phyloP scores from a whole-genome alignment of 35 echinoderm and acorn worm species.

The Diadema setosum region DNA sequence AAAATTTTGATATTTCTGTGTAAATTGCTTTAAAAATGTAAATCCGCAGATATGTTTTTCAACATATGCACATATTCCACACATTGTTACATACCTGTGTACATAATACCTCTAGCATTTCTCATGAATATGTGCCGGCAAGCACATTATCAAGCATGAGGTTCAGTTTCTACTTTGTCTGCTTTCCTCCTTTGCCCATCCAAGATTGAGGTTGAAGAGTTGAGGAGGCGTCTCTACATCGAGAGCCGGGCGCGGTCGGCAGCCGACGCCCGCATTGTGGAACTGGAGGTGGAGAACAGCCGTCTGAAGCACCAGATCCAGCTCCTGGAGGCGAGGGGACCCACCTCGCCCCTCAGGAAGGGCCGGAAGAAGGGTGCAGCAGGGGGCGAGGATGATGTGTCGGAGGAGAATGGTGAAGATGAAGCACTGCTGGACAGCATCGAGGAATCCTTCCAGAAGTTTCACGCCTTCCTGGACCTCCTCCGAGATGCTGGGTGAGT shows the following conservation, averaged over 20 bases:
- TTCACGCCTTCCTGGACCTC: constrained; percentile 88
- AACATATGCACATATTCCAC: too few relatives aligned
- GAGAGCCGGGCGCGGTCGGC: constrained; percentile 75
- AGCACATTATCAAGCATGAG: too few relatives aligned
- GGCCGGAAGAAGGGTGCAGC: neutral
- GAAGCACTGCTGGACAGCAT: constrained; percentile 85
- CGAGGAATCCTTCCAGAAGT: constrained; percentile 91
- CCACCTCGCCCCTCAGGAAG: constrained; percentile 33
- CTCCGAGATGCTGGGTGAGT: constrained; percentile 94
- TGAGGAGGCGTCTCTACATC: constrained; percentile 61
- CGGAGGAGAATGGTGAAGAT: constrained; percentile 46
- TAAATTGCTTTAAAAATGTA: too few relatives aligned
- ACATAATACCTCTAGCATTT: too few relatives aligned
- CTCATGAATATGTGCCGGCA: too few relatives aligned
- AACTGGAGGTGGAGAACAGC: constrained; percentile 87
- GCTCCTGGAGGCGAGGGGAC: constrained; percentile 40
- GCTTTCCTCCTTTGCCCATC: too few relatives aligned
- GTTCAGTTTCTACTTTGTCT: too few relatives aligned
- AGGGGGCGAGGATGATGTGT: neutral
- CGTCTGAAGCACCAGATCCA: constrained; percentile 69
- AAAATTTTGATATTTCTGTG: too few relatives aligned
- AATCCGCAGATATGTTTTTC: too few relatives aligned
- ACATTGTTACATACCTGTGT: too few relatives aligned
- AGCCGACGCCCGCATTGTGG: constrained; percentile 68
- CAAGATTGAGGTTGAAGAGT: constrained; percentile 80